Evolutionary conservation across 2,888 invertebrate genomes (phyloP).

Genomic region (Caenorhabditis sp.): DNA sequence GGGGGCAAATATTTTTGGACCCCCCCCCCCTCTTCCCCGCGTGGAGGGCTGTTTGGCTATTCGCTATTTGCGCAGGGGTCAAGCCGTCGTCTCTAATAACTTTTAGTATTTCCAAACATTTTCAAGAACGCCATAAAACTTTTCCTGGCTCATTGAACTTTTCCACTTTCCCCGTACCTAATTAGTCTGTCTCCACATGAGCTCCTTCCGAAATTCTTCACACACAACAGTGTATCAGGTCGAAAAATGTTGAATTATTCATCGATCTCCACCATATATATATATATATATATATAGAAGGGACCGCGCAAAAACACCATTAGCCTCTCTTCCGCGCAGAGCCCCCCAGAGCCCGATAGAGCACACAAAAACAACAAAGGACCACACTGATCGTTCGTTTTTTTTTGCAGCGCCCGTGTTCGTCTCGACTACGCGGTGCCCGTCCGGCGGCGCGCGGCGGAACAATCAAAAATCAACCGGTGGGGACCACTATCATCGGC

Average conservation of each 20-base stretch:
- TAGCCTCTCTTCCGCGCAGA: background rate
- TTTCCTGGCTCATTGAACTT: background rate
- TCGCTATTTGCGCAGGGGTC: conserved; percentile 12
- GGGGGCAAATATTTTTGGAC: conserved; percentile 37
- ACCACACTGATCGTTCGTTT: background rate
- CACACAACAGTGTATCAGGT: background rate
- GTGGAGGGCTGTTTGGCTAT: background rate
- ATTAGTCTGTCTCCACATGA: background rate
- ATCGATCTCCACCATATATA: too few species aligned
- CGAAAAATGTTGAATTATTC: conserved; percentile 22
- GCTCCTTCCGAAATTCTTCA: background rate
- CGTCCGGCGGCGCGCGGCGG: conserved; percentile 24
- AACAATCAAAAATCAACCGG: conserved; percentile 3
- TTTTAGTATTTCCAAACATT: conserved; percentile 41
- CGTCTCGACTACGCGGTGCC: conserved; percentile 54
- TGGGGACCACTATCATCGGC: conserved; percentile 12
- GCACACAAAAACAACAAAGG: too few species aligned
- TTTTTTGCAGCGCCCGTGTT: conserved; percentile 42
- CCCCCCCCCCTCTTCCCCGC: background rate
- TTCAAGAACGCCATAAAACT: background rate
- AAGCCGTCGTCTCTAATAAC: conserved; percentile 9
- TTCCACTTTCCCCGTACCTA: background rate
- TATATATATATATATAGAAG: too few species aligned
- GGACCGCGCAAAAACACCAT: background rate
- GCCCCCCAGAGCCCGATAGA: too few species aligned